These are phyloP conservation scores for Drosophila mercatorum DNA, from an alignment of 2,888 invertebrate genomes.

Conservation along the genomic window DNA sequence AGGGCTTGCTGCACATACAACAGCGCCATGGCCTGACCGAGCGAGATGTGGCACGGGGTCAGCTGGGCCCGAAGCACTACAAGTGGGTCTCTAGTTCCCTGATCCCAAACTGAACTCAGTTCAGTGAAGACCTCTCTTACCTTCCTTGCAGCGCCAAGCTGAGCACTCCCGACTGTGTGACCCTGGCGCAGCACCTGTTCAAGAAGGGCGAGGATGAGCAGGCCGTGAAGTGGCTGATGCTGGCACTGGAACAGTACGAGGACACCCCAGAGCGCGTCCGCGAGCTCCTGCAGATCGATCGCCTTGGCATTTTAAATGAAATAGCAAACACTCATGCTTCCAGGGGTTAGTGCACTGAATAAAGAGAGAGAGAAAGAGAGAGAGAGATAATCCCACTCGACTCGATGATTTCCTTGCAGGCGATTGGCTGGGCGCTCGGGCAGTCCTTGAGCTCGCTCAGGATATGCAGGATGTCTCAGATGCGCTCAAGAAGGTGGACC, in stretches of 20 bases:
- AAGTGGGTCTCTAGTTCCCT: slow-evolving; percentile 84
- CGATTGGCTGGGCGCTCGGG: slow-evolving; percentile 7
- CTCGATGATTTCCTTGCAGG: slow-evolving; percentile 7
- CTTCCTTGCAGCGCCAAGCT: slow-evolving; percentile 34
- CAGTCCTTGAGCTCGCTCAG: neutral
- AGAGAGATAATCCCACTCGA: neutral
- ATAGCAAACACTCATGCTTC: neutral
- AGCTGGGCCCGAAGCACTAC: slow-evolving; percentile 91
- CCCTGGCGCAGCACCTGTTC: slow-evolving; percentile 36
- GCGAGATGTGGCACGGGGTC: slow-evolving; percentile 91
- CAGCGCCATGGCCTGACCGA: slow-evolving; percentile 94
- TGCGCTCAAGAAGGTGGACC: neutral
- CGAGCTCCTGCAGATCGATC: slow-evolving; percentile 22
- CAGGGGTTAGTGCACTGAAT: slow-evolving; percentile 5
- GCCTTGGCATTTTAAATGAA: slow-evolving; percentile 26
- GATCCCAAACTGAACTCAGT: no score
- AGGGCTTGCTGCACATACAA: slow-evolving; percentile 94
- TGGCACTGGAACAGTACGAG: slow-evolving; percentile 36
- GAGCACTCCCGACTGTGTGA: slow-evolving; percentile 45
- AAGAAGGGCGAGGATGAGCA: neutral
- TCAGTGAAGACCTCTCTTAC: neutral
- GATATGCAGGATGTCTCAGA: neutral
- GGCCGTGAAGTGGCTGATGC: slow-evolving; percentile 44
- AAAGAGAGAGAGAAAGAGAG: neutral
- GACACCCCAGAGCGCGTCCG: slow-evolving; percentile 21